Evolutionary conservation across 2,888 invertebrate species (phyloP).

Genomic region (Pristionchus maxplancki): DNA sequence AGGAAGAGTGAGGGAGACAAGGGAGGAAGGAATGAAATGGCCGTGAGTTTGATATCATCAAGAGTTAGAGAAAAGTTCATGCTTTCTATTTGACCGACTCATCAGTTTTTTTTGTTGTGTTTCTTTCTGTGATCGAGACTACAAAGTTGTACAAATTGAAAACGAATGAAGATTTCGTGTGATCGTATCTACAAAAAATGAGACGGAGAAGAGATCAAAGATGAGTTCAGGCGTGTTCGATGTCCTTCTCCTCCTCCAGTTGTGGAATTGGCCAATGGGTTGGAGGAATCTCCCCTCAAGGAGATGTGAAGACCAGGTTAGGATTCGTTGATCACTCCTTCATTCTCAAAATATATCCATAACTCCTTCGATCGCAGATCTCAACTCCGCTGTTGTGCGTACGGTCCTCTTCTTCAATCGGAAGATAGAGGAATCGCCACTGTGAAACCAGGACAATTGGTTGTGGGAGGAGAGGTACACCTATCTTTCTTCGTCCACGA

Average conservation of each 20-base stretch:
- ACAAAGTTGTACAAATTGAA: neutral
- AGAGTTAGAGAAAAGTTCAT: neutral
- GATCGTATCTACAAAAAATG: neutral
- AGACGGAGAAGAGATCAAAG: neutral
- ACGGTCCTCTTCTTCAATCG: slow-evolving; percentile 61
- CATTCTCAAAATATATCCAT: neutral
- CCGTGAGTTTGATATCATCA: neutral
- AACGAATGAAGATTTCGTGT: neutral
- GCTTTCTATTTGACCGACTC: too few relatives aligned
- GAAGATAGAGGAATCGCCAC: slow-evolving; percentile 66
- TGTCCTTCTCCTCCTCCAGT: slow-evolving; percentile 57
- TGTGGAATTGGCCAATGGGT: slow-evolving; percentile 68
- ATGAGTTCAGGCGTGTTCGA: slow-evolving; percentile 60
- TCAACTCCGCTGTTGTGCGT: slow-evolving; percentile 62
- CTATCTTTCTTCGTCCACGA: neutral
- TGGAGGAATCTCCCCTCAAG: slow-evolving; percentile 66
- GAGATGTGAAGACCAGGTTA: slow-evolving; percentile 55
- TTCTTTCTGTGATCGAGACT: neutral
- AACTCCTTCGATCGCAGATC: neutral
- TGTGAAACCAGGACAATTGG: slow-evolving; percentile 61
- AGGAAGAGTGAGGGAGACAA: slow-evolving; percentile 34
- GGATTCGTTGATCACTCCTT: neutral
- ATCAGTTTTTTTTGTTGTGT: too few relatives aligned
- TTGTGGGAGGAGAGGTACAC: slow-evolving; percentile 66
- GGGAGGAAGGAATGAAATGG: slow-evolving; percentile 11